phyloP scores from a whole-genome alignment of 1,140 invertebrate genomes.

The Maconellicoccus hirsutus region DNA sequence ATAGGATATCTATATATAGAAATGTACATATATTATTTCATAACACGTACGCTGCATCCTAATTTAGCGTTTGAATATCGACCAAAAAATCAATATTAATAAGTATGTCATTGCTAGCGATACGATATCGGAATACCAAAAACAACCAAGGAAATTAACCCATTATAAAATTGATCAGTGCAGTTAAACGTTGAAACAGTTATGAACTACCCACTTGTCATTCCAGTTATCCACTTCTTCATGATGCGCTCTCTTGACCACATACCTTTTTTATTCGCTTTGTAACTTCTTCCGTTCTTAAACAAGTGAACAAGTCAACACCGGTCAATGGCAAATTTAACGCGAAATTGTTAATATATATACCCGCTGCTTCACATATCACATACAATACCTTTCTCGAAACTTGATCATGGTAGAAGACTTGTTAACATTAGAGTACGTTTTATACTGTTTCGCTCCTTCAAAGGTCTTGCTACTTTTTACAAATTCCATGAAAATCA shows the following conservation, averaged over 20 bases:
- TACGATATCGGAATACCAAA: background rate
- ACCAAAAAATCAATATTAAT: background rate
- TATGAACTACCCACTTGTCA: slow-evolving; percentile 8
- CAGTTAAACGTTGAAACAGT: background rate
- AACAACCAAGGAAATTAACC: background rate
- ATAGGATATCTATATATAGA: too few species aligned
- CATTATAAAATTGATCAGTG: background rate
- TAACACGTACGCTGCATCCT: background rate
- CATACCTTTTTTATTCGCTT: background rate
- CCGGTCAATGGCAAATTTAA: background rate
- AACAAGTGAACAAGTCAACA: background rate
- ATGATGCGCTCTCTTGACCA: slow-evolving; percentile 2
- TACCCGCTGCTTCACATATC: too few species aligned
- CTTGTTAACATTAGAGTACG: too few species aligned
- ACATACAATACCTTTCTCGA: too few species aligned
- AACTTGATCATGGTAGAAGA: too few species aligned
- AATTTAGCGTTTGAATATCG: background rate
- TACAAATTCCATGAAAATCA: too few species aligned
- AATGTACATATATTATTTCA: too few species aligned
- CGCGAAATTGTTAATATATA: background rate
- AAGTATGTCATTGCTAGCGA: background rate
- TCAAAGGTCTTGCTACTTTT: too few species aligned
- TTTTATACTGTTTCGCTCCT: too few species aligned
- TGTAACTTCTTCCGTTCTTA: background rate
- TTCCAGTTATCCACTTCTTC: background rate